phyloP scores from a whole-genome alignment of 2,797 vertebrate species.

The Scolopax bukidnonensis region DNA sequence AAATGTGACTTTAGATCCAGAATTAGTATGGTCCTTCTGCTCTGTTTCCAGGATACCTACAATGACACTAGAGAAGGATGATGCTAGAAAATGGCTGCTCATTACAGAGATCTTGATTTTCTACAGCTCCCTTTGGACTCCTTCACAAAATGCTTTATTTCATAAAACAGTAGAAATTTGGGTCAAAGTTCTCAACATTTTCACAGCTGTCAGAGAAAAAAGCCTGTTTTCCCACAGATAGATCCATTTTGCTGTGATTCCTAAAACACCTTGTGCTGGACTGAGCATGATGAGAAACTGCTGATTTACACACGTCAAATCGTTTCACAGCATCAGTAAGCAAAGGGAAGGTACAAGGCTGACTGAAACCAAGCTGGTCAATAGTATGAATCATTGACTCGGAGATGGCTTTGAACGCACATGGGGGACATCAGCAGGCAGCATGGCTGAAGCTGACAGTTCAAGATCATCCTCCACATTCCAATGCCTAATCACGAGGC shows the following conservation, averaged over 20 bases:
- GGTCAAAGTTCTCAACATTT: background rate
- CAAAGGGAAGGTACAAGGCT: background rate
- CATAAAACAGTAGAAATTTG: background rate
- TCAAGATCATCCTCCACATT: background rate
- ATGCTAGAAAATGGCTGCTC: background rate
- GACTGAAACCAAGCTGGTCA: conserved; percentile 5
- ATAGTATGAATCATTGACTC: background rate
- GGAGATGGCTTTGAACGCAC: background rate
- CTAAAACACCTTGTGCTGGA: background rate
- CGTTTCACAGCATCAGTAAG: background rate
- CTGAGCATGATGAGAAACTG: background rate
- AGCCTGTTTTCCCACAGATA: background rate
- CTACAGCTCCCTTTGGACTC: background rate
- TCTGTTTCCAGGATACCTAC: background rate
- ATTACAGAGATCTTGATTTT: background rate
- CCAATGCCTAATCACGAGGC: background rate
- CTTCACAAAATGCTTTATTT: background rate
- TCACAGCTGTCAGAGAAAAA: background rate
- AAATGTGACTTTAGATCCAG: background rate
- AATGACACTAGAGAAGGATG: background rate
- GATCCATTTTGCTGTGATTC: background rate
- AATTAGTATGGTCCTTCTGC: background rate
- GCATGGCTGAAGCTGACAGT: background rate
- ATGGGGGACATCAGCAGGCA: background rate
- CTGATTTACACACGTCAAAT: background rate